Evolutionary conservation across 2,797 vertebrate species (phyloP).

Genomic region (Limosa lapponica): DNA sequence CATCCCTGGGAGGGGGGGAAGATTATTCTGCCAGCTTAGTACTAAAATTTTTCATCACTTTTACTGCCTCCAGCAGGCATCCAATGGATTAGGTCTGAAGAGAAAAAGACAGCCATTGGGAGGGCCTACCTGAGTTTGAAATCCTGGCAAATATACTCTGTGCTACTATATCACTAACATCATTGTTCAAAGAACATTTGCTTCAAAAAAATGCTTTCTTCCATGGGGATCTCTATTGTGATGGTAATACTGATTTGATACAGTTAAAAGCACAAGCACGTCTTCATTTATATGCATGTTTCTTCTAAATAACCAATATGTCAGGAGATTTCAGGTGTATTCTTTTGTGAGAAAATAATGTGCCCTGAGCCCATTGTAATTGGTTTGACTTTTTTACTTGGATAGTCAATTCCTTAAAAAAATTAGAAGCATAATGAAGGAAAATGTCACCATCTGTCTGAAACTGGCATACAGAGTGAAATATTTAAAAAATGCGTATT

Average conservation of each 20-base stretch:
- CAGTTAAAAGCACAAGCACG: background rate
- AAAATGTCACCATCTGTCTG: slow-evolving; percentile 73
- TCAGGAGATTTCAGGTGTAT: background rate
- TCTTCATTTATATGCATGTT: background rate
- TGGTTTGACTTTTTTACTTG: slow-evolving; percentile 53
- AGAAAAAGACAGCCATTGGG: background rate
- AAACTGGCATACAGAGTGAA: background rate
- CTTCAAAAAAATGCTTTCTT: background rate
- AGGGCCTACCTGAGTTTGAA: background rate
- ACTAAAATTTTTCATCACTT: background rate
- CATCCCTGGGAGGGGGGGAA: background rate
- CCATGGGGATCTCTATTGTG: background rate
- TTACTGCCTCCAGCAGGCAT: background rate
- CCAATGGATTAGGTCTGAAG: background rate
- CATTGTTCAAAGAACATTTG: background rate
- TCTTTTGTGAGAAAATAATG: background rate
- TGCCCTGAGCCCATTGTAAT: background rate
- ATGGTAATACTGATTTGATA: background rate
- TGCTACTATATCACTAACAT: background rate
- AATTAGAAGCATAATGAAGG: slow-evolving; percentile 27
- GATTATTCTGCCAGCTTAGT: background rate
- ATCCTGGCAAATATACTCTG: background rate
- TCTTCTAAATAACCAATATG: slow-evolving; percentile 20
- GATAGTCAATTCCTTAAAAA: slow-evolving; percentile 57
- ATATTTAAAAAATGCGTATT: background rate